Evolutionary conservation across 2,113 vertebrate genomes (phyloP).

Genomic region (Octodon degus): DNA sequence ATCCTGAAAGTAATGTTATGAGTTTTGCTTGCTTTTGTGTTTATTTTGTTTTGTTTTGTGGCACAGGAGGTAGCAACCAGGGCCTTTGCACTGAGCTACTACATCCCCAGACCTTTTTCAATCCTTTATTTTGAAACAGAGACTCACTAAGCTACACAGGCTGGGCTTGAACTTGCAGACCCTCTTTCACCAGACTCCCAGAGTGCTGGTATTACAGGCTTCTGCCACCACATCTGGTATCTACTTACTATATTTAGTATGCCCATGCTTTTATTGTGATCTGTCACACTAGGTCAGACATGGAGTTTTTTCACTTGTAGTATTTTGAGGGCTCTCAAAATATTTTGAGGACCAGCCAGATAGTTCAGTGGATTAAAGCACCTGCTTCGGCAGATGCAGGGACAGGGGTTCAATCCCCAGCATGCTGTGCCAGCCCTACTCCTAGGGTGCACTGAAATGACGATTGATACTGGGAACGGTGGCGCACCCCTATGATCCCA

Average conservation of each 20-base stretch:
- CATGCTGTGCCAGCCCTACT: no score
- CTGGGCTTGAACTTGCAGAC: neutral
- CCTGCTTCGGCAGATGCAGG: no score
- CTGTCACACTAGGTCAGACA: neutral
- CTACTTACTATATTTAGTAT: neutral
- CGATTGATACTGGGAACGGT: no score
- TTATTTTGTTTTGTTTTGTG: neutral
- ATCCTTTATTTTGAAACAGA: neutral
- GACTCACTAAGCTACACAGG: neutral
- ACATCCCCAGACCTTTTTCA: neutral
- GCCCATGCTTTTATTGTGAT: neutral
- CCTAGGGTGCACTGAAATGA: no score
- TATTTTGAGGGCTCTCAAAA: neutral
- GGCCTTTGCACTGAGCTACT: neutral
- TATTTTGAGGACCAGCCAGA: neutral
- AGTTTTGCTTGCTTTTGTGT: neutral
- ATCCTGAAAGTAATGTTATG: neutral
- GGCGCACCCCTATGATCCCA: no score
- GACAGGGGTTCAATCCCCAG: no score
- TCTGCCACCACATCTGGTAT: neutral
- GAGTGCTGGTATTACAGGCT: neutral
- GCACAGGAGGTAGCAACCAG: neutral
- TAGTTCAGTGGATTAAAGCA: no score
- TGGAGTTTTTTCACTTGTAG: neutral
- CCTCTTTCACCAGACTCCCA: neutral